Conservation (phyloP, 2,888 invertebrate species). For the Metellina segmentata region DNA sequence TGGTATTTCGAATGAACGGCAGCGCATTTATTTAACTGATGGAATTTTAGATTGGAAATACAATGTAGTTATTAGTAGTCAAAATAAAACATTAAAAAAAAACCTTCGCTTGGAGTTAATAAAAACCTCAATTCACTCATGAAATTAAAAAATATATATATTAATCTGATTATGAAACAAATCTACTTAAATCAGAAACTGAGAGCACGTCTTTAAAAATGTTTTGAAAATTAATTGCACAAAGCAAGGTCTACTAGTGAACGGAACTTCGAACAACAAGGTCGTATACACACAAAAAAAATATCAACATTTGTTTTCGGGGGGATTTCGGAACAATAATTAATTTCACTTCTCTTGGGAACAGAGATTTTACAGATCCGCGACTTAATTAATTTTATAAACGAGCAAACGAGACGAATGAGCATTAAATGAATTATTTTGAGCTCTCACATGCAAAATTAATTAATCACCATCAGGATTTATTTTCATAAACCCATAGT, state of each 20-base stretch:
- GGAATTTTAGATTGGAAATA: too few relatives aligned
- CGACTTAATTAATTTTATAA: neutral
- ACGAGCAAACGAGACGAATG: neutral
- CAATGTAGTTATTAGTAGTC: too few relatives aligned
- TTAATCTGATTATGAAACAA: neutral
- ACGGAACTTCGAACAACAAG: neutral
- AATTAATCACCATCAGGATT: constrained; percentile 7
- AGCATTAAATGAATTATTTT: constrained; percentile 7
- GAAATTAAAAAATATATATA: neutral
- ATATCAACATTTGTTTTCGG: neutral
- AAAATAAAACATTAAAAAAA: too few relatives aligned
- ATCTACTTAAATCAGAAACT: neutral
- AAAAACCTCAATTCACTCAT: neutral
- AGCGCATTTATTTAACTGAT: too few relatives aligned
- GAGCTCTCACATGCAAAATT: constrained; percentile 7
- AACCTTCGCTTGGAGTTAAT: neutral
- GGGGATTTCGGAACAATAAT: neutral
- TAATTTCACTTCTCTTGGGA: neutral
- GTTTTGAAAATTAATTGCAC: neutral
- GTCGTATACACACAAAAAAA: neutral
- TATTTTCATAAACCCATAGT: neutral
- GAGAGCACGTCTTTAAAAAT: neutral
- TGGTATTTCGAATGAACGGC: too few relatives aligned
- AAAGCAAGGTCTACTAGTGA: neutral
- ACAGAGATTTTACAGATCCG: neutral